Evolutionary conservation across 2,113 vertebrate species (phyloP), one percentile per base, ranked within the genome.

Genomic region (Burhinus bistriatus): DNA sequence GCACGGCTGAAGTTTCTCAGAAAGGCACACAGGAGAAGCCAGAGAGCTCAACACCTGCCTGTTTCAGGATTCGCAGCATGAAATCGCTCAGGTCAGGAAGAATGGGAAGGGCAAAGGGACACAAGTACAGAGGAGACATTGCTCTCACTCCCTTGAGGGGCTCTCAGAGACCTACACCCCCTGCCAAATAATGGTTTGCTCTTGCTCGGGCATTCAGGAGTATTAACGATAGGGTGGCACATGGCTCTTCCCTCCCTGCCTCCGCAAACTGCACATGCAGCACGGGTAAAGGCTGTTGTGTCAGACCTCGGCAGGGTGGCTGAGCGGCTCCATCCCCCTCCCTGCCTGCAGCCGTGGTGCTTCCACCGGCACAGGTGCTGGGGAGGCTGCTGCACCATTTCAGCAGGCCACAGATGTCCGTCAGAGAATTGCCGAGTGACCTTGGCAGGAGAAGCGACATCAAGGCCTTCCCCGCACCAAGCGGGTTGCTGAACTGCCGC

Each of bases 341-440:
- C 70, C 1, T 1, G 7, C 9, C 2, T 21, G 18, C 25, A 45
- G n/a, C 79, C 11, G 2, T 5, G 1, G 18, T 3, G 4, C 23
- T 92, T 88, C 51, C 62, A 77, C 75, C 23, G 19, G 66, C 75
- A 21, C 91, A 90, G 87, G 89, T 91, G 84, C 93, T 45, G 49
- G 38, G 29, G 75, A 95, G 62, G 71, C 82, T 83, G 45, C 90
- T 51, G 75, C 75, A 80, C 89, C 75, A 15, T 85, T 84, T 93
- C 93, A 88, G 95, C 82, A 71, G 89, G 94, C 73, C 70, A 83
- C 89, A 89, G 94, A 95, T 86, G 91, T 92, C 95, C 1, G 0
- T 77, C 87, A 90, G 84, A 91, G 87, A 81, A 81, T 7, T 58
- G 54, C 59, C 1, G 16, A 73, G 82, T 85, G 84, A 91, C 93